Conservation (phyloP, 2,113 vertebrate genomes). For the Xyrauchen texanus region DNA sequence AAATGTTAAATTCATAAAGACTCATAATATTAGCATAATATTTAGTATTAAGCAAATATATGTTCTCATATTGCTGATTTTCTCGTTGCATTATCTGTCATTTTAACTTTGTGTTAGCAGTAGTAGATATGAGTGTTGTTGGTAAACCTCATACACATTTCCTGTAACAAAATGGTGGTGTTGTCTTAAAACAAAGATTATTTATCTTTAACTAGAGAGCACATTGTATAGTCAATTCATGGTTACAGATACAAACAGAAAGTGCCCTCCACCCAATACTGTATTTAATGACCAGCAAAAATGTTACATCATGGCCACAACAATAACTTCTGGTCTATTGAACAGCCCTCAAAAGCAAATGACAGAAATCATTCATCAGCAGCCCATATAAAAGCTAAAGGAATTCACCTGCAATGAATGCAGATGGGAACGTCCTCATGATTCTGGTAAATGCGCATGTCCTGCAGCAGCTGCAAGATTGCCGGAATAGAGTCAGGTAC, state of each 20-base stretch:
- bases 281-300: background rate
- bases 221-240: background rate
- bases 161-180: slow-evolving; percentile 21
- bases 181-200: background rate
- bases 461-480: slow-evolving; percentile 85
- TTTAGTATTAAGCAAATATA: too few relatives aligned
- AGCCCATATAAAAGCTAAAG: slow-evolving; percentile 4
- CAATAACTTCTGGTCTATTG: background rate
- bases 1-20: too few relatives aligned
- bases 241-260: background rate
- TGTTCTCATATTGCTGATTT: too few relatives aligned
- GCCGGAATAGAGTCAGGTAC: slow-evolving; percentile 86
- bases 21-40: too few relatives aligned
- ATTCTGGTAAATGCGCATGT: slow-evolving; percentile 81
- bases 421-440: slow-evolving; percentile 85
- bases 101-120: background rate
- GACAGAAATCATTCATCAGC: background rate
- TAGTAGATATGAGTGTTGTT: background rate
- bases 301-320: background rate
- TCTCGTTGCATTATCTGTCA: too few relatives aligned
- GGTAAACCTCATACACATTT: slow-evolving; percentile 43
- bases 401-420: slow-evolving; percentile 91
- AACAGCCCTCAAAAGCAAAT: background rate
- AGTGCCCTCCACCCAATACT: background rate
- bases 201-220: background rate